A percentile compares a stretch with the other conserved stretches of the same genome.
phyloP scores from a whole-genome alignment of 2,888 invertebrate species.

The Meiosimyza platycephala region DNA sequence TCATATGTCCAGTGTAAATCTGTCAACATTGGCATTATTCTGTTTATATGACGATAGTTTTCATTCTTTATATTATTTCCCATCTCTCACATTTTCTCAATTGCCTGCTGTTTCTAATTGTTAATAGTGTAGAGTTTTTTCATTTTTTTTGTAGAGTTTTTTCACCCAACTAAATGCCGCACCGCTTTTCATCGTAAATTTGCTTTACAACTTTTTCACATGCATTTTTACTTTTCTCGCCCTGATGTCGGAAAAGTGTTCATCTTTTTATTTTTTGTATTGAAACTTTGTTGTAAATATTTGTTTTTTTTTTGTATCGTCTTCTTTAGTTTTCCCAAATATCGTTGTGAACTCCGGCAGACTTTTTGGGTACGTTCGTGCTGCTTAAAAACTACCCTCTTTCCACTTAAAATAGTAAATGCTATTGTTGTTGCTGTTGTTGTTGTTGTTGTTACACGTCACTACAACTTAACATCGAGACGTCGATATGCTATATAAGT shows the following conservation, averaged over 20 bases:
- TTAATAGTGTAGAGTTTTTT: no score
- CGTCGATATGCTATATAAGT: no score
- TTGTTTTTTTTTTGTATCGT: not conserved
- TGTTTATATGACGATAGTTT: no score
- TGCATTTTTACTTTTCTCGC: slow-evolving; percentile 6
- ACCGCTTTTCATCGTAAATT: no score
- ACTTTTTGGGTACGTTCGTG: no score
- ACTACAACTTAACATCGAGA: not conserved
- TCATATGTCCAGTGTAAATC: no score
- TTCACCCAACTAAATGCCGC: no score
- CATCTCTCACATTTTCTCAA: no score
- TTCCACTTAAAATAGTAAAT: not conserved
- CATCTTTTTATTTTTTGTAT: not conserved
- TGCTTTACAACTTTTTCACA: not conserved
- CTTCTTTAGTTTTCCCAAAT: not conserved
- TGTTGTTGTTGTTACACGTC: not conserved
- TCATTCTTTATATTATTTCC: no score
- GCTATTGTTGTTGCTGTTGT: not conserved
- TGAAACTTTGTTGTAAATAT: slow-evolving; percentile 6
- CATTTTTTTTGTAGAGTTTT: no score
- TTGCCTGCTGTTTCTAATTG: no score
- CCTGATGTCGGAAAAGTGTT: not conserved
- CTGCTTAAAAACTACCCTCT: not conserved
- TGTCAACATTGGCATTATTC: no score
- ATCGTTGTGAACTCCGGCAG: not conserved